These are phyloP conservation scores for Typhlomys cinereus DNA, from an alignment of 2,113 vertebrate genomes.

Conservation along the genomic window DNA sequence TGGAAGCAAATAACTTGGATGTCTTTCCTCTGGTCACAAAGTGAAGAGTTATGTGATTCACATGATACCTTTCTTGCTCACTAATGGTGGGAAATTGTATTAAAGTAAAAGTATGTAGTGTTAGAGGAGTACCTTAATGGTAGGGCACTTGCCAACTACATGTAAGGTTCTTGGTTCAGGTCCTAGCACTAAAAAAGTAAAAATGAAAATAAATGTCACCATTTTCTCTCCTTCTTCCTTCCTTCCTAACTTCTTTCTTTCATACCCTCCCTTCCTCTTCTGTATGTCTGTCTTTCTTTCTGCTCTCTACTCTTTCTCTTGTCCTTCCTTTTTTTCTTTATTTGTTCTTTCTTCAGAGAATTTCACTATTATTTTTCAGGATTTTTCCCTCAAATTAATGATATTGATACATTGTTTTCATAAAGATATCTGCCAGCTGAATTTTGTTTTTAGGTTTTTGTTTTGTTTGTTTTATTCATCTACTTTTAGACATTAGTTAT, in stretches of 20 bases:
- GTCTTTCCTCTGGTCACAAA: constrained; percentile 24
- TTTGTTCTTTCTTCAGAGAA: neutral
- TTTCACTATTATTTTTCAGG: neutral
- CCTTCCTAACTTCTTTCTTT: neutral
- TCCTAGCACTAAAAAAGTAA: neutral
- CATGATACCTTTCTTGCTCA: neutral
- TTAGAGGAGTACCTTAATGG: neutral
- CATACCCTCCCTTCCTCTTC: too few relatives aligned
- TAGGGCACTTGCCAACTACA: neutral
- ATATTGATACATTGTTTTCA: neutral
- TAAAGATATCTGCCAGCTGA: neutral
- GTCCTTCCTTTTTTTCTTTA: neutral
- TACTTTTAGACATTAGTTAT: neutral
- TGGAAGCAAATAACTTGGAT: neutral
- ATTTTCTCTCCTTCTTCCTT: neutral
- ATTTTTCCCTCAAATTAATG: constrained; percentile 45
- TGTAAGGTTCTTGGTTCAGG: neutral
- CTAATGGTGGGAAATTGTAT: neutral
- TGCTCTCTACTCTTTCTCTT: neutral
- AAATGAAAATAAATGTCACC: neutral
- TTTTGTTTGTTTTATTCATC: neutral
- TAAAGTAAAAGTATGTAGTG: neutral
- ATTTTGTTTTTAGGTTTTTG: neutral
- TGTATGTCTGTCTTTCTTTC: too few relatives aligned
- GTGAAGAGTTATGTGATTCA: neutral